Base-by-base conservation (phyloP, 2,888 invertebrate species). In the Sarcophaga caerulescens region DNA sequence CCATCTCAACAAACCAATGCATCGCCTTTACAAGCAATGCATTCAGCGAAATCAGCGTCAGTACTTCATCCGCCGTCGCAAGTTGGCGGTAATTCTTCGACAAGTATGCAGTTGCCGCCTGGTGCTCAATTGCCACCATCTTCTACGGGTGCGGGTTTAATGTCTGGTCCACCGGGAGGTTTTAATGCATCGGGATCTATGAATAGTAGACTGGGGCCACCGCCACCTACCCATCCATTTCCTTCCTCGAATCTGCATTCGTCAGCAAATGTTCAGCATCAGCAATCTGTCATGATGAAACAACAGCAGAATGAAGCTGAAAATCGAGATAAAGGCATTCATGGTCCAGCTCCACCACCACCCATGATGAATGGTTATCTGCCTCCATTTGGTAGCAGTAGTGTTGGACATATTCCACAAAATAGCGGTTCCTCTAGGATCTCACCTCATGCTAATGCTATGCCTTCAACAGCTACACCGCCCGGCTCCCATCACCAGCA, bases 51-150 rank as follows among this genome's bases (percentile, higher is more conserved):
- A 45, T 86, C 90, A 52, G 89, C 89, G 81, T 12, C 52, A 52
- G 52, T 12, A 52, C 52, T 52, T 52, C 90, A 89, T 70, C 88
- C 89, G 74, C 89, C 90, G 47, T 89, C 90, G 5, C 88, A 90
- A 65, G 91, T 92, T 17, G 92, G 93, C 66, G 91, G 91, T 62
- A 89, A 91, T 60, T 95, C 85, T 92, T 83, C 93, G 91, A 86
- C 93, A 93, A 84, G 81, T 65, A 81, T 85, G 76, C 85, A 85
- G 63, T 74, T 83, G 65, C 82, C 82, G 19, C 65, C 79, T n/a
- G 82, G 82, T 80, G 74, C 85, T 80, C 87, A 82, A 87, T 59
- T 85, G 62, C 77, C 79, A 21, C 78, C 84, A 62, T 78, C 86
- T 14, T 74, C 84, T 52, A 78, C 81, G 65, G 74, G 80, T 45